Conservation (phyloP, 2,888 invertebrate species). For the Athalia rosae region DNA sequence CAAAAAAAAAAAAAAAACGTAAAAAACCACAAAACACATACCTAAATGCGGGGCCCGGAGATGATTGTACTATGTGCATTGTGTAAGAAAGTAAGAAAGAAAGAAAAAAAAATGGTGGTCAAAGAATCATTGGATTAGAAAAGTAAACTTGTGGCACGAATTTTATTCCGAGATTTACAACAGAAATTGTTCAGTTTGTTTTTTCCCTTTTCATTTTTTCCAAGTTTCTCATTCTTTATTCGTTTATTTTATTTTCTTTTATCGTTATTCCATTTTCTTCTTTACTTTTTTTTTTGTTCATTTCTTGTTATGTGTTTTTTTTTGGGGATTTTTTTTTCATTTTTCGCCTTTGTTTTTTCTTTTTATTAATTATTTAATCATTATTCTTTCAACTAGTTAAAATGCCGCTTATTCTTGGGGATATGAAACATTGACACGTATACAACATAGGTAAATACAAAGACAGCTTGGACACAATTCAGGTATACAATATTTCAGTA, state of each 20-base stretch:
- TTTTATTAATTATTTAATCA: not conserved
- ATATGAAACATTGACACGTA: constrained; percentile 73
- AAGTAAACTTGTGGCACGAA: constrained; percentile 71
- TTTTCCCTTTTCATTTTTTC: not conserved
- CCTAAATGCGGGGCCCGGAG: not conserved
- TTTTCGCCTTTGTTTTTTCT: constrained; percentile 1
- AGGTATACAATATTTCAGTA: constrained; percentile 64
- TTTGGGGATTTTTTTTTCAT: not conserved
- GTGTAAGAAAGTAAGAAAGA: too few relatives aligned
- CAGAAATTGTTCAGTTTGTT: constrained; percentile 67
- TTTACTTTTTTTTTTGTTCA: constrained; percentile 5
- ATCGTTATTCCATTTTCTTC: too few relatives aligned
- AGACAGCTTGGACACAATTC: constrained; percentile 70
- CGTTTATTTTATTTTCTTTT: not conserved
- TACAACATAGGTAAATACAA: constrained; percentile 73
- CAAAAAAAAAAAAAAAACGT: constrained; percentile 38
- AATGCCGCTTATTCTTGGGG: constrained; percentile 70
- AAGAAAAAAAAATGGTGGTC: constrained; percentile 51
- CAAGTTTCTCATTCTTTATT: too few relatives aligned
- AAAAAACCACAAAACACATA: constrained; percentile 51
- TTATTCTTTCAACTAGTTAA: constrained; percentile 63
- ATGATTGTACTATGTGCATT: not conserved
- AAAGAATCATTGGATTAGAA: constrained; percentile 53
- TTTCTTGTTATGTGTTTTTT: not conserved
- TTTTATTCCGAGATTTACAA: constrained; percentile 73